phyloP scores from a whole-genome alignment of 1,140 invertebrate species.

The Adelges cooleyi region DNA sequence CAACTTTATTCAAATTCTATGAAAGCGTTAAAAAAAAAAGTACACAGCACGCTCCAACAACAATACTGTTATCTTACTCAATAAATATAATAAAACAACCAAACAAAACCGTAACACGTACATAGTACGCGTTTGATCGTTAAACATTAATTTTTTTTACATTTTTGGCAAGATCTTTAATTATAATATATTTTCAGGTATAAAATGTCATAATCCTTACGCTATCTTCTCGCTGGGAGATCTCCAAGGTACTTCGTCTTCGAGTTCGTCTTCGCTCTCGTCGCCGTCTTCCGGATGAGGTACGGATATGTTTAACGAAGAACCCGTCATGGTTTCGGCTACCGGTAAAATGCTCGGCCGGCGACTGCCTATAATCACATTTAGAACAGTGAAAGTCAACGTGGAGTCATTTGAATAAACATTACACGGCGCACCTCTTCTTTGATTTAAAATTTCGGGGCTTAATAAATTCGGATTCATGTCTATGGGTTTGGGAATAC shows the following conservation, averaged over 20 bases:
- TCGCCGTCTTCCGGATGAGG: conserved; percentile 52
- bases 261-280: conserved; percentile 76
- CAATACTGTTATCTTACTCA: no score
- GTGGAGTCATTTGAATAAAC: conserved; percentile 35
- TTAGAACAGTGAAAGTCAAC: neutral
- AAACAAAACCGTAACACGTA: no score
- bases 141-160: no score
- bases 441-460: conserved; percentile 60
- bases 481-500: conserved; percentile 54
- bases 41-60: no score
- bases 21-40: no score
- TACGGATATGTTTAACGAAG: conserved; percentile 59
- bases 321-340: conserved; percentile 73
- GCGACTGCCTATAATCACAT: conserved; percentile 53
- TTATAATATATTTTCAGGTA: no score
- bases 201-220: conserved; percentile 56
- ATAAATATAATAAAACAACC: no score
- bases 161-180: no score
- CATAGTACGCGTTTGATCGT: no score
- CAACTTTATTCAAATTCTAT: no score
- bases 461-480: conserved; percentile 63
- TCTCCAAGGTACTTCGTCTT: conserved; percentile 78
- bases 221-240: conserved; percentile 79
- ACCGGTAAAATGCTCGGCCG: conserved; percentile 76
- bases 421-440: no score